These are phyloP conservation scores for Drosophila neocordata DNA, from an alignment of 1,140 invertebrate species.

Conservation along the genomic window DNA sequence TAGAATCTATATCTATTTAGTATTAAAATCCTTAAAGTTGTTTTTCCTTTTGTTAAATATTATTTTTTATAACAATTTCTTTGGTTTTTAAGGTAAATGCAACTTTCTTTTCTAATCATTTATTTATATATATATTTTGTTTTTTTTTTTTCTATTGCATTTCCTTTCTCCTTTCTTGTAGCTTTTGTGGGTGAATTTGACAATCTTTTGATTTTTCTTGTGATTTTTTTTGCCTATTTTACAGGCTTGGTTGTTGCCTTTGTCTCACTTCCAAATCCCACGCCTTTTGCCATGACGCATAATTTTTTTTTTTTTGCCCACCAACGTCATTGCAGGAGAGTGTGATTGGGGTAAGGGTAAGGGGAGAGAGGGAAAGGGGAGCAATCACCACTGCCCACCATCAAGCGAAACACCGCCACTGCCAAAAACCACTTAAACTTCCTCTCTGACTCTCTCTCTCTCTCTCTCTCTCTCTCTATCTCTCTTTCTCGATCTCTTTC, in stretches of 20 bases:
- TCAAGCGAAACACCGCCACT: slow-evolving; percentile 33
- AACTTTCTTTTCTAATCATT: too few species aligned
- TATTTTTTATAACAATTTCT: too few species aligned
- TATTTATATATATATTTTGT: background rate
- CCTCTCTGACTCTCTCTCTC: background rate
- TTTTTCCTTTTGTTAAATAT: too few species aligned
- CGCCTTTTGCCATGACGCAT: slow-evolving; percentile 46
- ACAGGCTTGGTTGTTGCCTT: slow-evolving; percentile 24
- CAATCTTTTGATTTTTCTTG: background rate
- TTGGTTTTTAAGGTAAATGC: too few species aligned
- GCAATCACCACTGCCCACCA: slow-evolving; percentile 39
- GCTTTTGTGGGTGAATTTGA: background rate
- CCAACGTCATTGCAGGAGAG: slow-evolving; percentile 29
- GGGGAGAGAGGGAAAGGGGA: too few species aligned
- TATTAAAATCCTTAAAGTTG: too few species aligned
- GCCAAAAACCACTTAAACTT: background rate
- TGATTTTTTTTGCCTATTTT: slow-evolving; percentile 8
- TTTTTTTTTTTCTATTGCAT: background rate
- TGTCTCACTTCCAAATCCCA: slow-evolving; percentile 35
- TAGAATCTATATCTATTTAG: too few species aligned
- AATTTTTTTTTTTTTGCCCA: slow-evolving; percentile 25
- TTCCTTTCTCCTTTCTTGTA: slow-evolving; percentile 3
- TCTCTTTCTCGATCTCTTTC: background rate
- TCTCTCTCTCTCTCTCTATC: background rate
- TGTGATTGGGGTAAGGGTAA: too few species aligned